Evolutionary conservation across 2,888 invertebrate genomes (phyloP).

Genomic region (Diogma glabrata): DNA sequence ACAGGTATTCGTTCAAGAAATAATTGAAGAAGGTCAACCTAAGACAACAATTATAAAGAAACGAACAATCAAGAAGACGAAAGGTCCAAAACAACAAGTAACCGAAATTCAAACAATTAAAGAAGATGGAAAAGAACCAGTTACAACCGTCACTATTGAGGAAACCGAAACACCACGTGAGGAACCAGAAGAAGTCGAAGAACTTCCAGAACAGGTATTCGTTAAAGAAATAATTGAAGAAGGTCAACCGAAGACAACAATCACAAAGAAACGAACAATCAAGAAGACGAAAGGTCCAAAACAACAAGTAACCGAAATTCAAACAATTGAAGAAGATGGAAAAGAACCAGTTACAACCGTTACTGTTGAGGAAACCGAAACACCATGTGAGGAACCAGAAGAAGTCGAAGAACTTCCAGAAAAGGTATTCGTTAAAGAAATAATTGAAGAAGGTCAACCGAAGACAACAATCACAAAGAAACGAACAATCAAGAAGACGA

Average conservation of each 20-base stretch:
- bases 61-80: constrained; percentile 29
- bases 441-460: constrained; percentile 28
- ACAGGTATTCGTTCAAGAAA: constrained; percentile 23
- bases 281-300: constrained; percentile 30
- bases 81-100: constrained; percentile 30
- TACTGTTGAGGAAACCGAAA: constrained; percentile 26
- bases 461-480: constrained; percentile 26
- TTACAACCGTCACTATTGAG: constrained; percentile 25
- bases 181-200: constrained; percentile 22
- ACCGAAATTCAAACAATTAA: constrained; percentile 33
- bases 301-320: constrained; percentile 32
- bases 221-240: constrained; percentile 16
- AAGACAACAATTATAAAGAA: constrained; percentile 25
- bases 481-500: constrained; percentile 30
- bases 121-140: constrained; percentile 31
- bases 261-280: constrained; percentile 27
- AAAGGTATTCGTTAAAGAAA: constrained; percentile 27
- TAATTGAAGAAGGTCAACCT: constrained; percentile 24
- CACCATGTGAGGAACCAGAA: constrained; percentile 21
- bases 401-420: constrained; percentile 26
- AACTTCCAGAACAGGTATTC: constrained; percentile 18
- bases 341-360: constrained; percentile 30
- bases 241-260: constrained; percentile 24
- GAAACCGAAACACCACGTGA: constrained; percentile 15
- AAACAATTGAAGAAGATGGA: constrained; percentile 32